Conservation (phyloP, 2,888 invertebrate genomes). For the Mylabris sibirica region DNA sequence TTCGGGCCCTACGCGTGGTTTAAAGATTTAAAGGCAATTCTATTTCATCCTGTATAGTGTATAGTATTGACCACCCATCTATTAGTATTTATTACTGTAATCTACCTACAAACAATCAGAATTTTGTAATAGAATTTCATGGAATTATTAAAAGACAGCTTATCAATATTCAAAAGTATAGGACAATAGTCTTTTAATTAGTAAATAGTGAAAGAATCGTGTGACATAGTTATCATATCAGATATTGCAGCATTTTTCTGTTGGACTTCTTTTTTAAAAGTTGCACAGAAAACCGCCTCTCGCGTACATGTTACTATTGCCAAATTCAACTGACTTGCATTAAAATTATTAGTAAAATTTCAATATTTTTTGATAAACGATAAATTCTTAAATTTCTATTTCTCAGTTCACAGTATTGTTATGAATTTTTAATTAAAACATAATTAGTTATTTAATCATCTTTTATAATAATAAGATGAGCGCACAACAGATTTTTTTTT, state of each 20-base stretch:
- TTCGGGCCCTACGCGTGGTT: too few species aligned
- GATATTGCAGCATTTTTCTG: constrained; percentile 23
- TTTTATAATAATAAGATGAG: constrained; percentile 1
- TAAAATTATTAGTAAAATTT: constrained; percentile 14
- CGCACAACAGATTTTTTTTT: not conserved
- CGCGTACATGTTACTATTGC: constrained; percentile 21
- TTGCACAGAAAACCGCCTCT: not conserved
- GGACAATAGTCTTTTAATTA: constrained; percentile 22
- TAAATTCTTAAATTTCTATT: not conserved
- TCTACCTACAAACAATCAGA: constrained; percentile 15
- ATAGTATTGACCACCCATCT: not conserved
- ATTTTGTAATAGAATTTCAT: constrained; percentile 28
- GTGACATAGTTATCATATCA: constrained; percentile 24
- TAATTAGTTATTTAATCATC: not conserved
- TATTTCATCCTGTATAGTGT: too few species aligned
- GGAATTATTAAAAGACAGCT: constrained; percentile 26
- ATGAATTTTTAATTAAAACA: not conserved
- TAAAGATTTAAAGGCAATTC: too few species aligned
- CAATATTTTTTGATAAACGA: constrained; percentile 5
- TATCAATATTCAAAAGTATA: constrained; percentile 29
- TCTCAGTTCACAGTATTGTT: not conserved
- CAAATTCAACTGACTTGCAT: constrained; percentile 28
- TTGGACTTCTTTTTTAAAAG: not conserved
- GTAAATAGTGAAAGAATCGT: constrained; percentile 17
- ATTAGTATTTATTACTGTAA: not conserved